Evolutionary conservation across 2,888 invertebrate genomes (phyloP).

Genomic region (Acleris sparsana): DNA sequence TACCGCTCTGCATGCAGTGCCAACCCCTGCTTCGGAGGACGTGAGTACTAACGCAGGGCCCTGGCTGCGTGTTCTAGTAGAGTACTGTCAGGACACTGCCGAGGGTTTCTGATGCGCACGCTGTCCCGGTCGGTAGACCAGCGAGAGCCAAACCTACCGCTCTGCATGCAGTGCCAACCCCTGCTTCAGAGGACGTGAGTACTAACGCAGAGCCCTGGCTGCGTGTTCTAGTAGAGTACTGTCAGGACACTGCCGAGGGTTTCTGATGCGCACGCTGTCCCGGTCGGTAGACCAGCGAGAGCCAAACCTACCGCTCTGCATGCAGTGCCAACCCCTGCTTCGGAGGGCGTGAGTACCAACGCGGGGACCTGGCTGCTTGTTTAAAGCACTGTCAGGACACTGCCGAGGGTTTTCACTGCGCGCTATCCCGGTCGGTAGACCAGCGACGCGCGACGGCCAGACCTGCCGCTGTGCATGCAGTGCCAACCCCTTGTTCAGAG

Average conservation of each 20-base stretch:
- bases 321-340: constrained; percentile 86
- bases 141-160: constrained; percentile 90
- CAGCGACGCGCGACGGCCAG: constrained; percentile 93
- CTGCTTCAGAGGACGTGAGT: constrained; percentile 78
- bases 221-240: too few relatives aligned
- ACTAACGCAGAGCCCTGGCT: background rate
- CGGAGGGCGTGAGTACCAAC: constrained; percentile 67
- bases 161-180: constrained; percentile 87
- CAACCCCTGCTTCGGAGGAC: constrained; percentile 76
- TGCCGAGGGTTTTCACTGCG: constrained; percentile 86
- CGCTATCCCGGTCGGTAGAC: constrained; percentile 89
- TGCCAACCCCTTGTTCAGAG: constrained; percentile 80
- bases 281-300: constrained; percentile 89
- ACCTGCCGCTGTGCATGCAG: constrained; percentile 89
- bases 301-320: constrained; percentile 87
- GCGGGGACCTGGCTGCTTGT: too few relatives aligned
- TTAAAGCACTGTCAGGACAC: too few relatives aligned
- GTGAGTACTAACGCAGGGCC: constrained; percentile 53
- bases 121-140: constrained; percentile 89
- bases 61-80: constrained; percentile 66
- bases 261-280: constrained; percentile 91
- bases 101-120: constrained; percentile 89
- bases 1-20: constrained; percentile 90
- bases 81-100: constrained; percentile 86
- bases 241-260: constrained; percentile 60